phyloP scores from a whole-genome alignment of 2,888 invertebrate genomes.

The Scaptomyza polygonia region DNA sequence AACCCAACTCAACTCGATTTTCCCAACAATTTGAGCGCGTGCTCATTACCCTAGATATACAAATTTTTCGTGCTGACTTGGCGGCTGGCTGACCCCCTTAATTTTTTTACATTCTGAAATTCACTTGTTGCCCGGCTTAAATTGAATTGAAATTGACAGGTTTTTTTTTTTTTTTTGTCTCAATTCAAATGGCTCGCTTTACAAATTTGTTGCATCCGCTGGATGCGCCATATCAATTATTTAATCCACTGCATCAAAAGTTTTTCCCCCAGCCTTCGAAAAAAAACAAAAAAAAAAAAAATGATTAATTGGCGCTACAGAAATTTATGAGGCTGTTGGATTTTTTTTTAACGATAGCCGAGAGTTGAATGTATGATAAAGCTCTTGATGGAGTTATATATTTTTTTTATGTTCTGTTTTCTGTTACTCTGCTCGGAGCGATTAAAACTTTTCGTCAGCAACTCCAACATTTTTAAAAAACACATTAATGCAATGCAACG shows the following conservation, averaged over 20 bases:
- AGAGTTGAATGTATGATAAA: conserved; percentile 77
- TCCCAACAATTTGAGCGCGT: conserved; percentile 32
- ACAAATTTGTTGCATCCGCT: conserved; percentile 34
- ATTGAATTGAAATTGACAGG: conserved; percentile 58
- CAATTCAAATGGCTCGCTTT: conserved; percentile 21
- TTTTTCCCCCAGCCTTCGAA: conserved; percentile 7
- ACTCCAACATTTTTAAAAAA: conserved; percentile 59
- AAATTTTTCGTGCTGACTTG: conserved; percentile 45
- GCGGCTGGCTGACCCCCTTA: conserved; percentile 31
- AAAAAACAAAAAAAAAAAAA: conserved; percentile 21
- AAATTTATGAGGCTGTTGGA: conserved; percentile 71
- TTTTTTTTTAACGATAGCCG: conserved; percentile 56
- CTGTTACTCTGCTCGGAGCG: conserved; percentile 41
- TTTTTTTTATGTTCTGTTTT: not conserved
- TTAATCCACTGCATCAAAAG: conserved; percentile 54
- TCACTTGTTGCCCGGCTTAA: conserved; percentile 6
- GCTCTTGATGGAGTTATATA: conserved; percentile 39
- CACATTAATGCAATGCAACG: conserved; percentile 53
- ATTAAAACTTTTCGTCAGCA: conserved; percentile 70
- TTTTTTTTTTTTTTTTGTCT: too few relatives aligned
- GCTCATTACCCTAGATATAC: conserved; percentile 69
- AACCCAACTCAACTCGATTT: not conserved
- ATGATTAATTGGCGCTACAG: conserved; percentile 76
- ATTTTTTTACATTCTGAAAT: not conserved
- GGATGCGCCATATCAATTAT: conserved; percentile 60